Percentiles rank a stretch among this genome's conserved stretches.
phyloP scores from a whole-genome alignment of 1,140 invertebrate genomes.

The Rhysida immarginata region DNA sequence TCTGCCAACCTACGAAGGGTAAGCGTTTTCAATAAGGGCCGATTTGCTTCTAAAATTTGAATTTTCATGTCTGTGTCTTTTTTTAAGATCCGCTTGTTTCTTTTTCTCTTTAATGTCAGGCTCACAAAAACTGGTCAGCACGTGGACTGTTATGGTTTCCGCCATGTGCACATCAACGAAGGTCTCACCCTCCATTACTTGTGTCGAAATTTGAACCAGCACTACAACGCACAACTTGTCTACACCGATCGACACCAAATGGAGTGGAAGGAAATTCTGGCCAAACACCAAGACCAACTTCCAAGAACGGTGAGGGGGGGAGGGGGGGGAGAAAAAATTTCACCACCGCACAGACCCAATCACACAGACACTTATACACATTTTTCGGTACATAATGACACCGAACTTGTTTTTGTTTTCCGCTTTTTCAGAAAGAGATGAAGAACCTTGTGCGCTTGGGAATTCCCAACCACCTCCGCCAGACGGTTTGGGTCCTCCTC shows the following conservation, averaged over 20 bases:
- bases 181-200: conserved; percentile 36
- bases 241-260: conserved; percentile 24
- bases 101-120: no score
- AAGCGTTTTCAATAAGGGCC: no score
- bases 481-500: conserved; percentile 33
- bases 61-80: neutral
- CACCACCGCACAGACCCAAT: no score
- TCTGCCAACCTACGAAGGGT: conserved; percentile 37
- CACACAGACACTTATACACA: no score
- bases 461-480: conserved; percentile 31
- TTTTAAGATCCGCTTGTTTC: no score
- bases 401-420: no score
- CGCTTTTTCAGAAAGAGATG: conserved; percentile 29
- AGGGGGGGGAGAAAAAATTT: no score
- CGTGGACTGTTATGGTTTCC: conserved; percentile 37
- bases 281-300: neutral
- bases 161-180: conserved; percentile 28
- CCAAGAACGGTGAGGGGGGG: conserved; percentile 11
- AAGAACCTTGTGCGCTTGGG: conserved; percentile 32
- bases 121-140: conserved; percentile 28
- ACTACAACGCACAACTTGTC: conserved; percentile 27
- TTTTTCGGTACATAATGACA: no score
- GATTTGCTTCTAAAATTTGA: conserved; percentile 2
- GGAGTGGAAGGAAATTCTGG: conserved; percentile 21
- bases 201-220: conserved; percentile 34